phyloP scores from a whole-genome alignment of 2,113 vertebrate species.

The Bujurquina vittata region DNA sequence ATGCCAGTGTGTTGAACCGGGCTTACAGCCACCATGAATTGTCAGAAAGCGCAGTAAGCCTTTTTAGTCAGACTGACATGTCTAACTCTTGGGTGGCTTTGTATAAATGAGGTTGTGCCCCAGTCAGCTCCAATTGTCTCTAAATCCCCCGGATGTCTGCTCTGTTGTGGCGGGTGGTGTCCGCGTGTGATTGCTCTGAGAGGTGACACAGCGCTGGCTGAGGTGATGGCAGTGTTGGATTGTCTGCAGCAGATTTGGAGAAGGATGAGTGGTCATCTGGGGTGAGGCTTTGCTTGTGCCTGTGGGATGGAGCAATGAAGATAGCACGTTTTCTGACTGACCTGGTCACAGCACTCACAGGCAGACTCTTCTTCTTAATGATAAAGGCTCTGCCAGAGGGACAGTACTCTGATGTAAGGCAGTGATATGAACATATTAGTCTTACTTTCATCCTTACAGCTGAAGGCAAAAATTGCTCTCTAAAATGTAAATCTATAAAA shows the following conservation, averaged over 20 bases:
- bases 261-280: constrained; percentile 29
- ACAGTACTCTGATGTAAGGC: background rate
- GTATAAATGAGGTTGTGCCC: constrained; percentile 72
- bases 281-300: constrained; percentile 22
- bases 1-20: constrained; percentile 17
- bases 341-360: constrained; percentile 7
- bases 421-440: constrained; percentile 22
- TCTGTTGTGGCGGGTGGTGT: constrained; percentile 35
- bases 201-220: constrained; percentile 18
- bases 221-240: constrained; percentile 25
- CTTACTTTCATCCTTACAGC: constrained; percentile 29
- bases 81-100: constrained; percentile 68
- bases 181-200: constrained; percentile 39
- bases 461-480: background rate
- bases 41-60: constrained; percentile 48
- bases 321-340: constrained; percentile 30
- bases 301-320: constrained; percentile 43
- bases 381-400: constrained; percentile 51
- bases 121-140: constrained; percentile 75
- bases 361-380: constrained; percentile 21
- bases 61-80: constrained; percentile 65
- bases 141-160: constrained; percentile 55
- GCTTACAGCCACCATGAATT: constrained; percentile 27
- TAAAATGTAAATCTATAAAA: constrained; percentile 22
- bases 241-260: constrained; percentile 20